Evolutionary conservation across 2,888 invertebrate genomes (phyloP), one percentile per base, ranked within the genome.

Genomic region (Caenorhabditis panamensis): DNA sequence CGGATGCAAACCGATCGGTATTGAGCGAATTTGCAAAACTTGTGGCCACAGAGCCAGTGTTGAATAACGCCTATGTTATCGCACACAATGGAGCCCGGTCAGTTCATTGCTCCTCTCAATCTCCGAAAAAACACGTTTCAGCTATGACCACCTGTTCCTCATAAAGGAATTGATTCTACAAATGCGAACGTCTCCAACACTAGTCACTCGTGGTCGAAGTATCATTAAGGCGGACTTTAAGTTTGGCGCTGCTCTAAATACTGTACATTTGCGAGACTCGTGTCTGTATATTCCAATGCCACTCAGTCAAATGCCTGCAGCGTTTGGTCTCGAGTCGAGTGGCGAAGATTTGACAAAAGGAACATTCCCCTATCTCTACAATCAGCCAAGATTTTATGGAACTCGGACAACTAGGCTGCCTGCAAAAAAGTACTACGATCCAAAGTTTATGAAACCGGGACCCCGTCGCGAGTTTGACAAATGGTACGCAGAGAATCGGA

Each of bases 331-430:
- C 41, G 31, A 31, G 31, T 31, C 31, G 31, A n/a, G n/a, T n/a
- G n/a, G n/a, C n/a, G n/a, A n/a, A n/a, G 36, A 36, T 5, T 5
- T 5, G 36, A 8, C 6, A 8, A 63, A 63, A 51, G 63, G 63
- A 28, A 16, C 20, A 18, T 63, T 63, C 18, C 63, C 63, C 6
- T 63, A 63, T 11, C 31, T 41, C 3, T 61, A n/a, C 61, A 63
- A 64, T 5, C 51, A 31, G n/a, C 53, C 64, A 0, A 37, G 31
- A n/a, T 31, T 51, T 24, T 64, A 64, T 53, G 64, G 64, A 13
- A 20, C 1, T 13, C 11, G 3, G 4, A 22, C 31, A 3, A 16
- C 64, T 1, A 37, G 16, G 0, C 63, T 63, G 2, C 63, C 63
- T 1, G 31, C 51, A 11, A 64, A 22, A 4, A 49, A 26, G 16